Percentiles rank a stretch among this genome's conserved stretches.
These are phyloP conservation scores for Albula goreensis DNA, from an alignment of 2,113 vertebrate genomes.

Conservation along the genomic window DNA sequence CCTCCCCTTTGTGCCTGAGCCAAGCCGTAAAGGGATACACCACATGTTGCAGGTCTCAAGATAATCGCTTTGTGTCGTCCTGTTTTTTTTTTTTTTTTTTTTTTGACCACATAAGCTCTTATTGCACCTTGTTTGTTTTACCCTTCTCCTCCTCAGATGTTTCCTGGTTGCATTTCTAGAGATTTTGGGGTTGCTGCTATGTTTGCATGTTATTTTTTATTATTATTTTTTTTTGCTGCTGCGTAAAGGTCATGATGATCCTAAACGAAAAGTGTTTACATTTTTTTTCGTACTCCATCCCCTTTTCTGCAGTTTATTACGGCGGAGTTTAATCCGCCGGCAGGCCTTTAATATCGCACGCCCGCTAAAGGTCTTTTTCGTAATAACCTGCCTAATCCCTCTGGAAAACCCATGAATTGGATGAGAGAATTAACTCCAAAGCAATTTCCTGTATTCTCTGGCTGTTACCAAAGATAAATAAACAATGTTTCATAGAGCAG, in stretches of 20 bases:
- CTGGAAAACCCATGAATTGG: slow-evolving; percentile 55
- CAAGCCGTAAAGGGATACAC: neutral
- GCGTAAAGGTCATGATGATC: slow-evolving; percentile 13
- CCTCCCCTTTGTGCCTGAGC: neutral
- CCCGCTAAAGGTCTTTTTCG: slow-evolving; percentile 54
- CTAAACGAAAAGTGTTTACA: slow-evolving; percentile 33
- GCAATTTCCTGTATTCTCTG: slow-evolving; percentile 56
- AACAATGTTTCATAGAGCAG: slow-evolving; percentile 46
- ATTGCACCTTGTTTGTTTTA: neutral
- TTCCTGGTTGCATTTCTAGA: neutral
- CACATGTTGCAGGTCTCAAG: neutral
- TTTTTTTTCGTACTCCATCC: slow-evolving; percentile 16
- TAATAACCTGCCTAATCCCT: slow-evolving; percentile 69
- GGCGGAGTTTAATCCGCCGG: slow-evolving; percentile 59
- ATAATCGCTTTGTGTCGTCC: neutral
- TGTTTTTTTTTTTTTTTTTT: neutral
- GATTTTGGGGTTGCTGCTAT: neutral
- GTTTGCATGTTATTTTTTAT: neutral
- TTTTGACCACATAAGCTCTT: neutral
- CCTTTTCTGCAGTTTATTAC: slow-evolving; percentile 54
- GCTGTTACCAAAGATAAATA: slow-evolving; percentile 39
- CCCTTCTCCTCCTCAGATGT: neutral
- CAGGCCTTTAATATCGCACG: slow-evolving; percentile 46
- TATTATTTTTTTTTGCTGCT: slow-evolving; percentile 22
- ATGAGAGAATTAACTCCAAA: slow-evolving; percentile 61